Percentiles rank a stretch among this genome's conserved stretches.
These are phyloP conservation scores for Cepaea hortensis DNA, from an alignment of 2,888 invertebrate species.

Conservation along the genomic window DNA sequence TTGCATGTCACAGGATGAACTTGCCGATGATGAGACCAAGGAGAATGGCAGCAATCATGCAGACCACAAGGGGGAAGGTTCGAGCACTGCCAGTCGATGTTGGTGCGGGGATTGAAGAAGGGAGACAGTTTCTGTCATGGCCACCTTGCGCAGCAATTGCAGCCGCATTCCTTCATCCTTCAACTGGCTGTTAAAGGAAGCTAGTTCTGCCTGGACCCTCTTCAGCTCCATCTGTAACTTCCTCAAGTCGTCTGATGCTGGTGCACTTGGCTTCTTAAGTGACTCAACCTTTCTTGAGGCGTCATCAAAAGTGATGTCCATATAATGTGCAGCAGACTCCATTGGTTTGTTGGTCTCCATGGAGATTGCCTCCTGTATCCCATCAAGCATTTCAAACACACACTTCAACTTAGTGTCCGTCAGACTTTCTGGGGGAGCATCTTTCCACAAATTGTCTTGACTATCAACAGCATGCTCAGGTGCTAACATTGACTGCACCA, in stretches of 20 bases:
- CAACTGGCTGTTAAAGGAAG: conserved; percentile 48
- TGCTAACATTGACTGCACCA: conserved; percentile 96
- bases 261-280: conserved; percentile 16
- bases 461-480: conserved; percentile 85
- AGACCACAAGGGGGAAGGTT: conserved; percentile 63
- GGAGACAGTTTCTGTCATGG: conserved; percentile 71
- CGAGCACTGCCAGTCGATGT: conserved; percentile 77
- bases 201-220: conserved; percentile 49
- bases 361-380: conserved; percentile 34
- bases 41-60: conserved; percentile 63
- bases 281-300: too few relatives aligned
- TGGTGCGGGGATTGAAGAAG: conserved; percentile 49
- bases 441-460: conserved; percentile 88
- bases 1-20: conserved; percentile 68
- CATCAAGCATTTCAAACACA: conserved; percentile 88
- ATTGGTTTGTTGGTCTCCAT: conserved; percentile 11
- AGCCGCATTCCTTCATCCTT: conserved; percentile 71
- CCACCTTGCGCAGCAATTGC: conserved; percentile 73
- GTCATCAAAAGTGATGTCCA: background rate
- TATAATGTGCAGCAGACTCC: conserved; percentile 40
- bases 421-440: conserved; percentile 87
- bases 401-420: conserved; percentile 98
- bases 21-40: conserved; percentile 68
- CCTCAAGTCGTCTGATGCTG: conserved; percentile 43
- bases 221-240: conserved; percentile 48